Evolutionary conservation across 2,888 invertebrate genomes (phyloP).

Genomic region (Chouioia cunea): DNA sequence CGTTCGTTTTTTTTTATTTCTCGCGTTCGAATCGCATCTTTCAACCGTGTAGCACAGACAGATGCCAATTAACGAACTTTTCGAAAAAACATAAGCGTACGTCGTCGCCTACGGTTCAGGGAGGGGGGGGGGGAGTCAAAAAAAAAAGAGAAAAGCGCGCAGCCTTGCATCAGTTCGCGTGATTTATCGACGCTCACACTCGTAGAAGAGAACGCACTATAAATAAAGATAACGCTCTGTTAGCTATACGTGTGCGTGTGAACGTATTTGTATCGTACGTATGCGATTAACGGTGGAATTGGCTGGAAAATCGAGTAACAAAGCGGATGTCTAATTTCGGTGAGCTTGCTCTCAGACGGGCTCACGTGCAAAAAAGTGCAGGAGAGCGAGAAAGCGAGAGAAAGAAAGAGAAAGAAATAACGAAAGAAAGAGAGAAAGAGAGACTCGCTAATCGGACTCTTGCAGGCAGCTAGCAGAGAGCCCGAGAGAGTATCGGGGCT

Average conservation of each 20-base stretch:
- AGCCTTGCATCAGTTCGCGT: slow-evolving; percentile 8
- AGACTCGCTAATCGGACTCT: too few relatives aligned
- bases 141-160: slow-evolving; percentile 9
- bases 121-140: not conserved
- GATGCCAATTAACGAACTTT: too few relatives aligned
- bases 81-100: too few relatives aligned
- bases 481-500: not conserved
- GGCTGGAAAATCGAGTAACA: not conserved
- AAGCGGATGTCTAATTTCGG: not conserved
- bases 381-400: slow-evolving; percentile 6
- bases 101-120: too few relatives aligned
- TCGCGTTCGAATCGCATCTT: too few relatives aligned
- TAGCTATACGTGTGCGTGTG: not conserved
- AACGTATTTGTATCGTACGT: not conserved
- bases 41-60: too few relatives aligned
- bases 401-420: not conserved
- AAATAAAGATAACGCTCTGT: slow-evolving; percentile 28
- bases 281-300: not conserved
- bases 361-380: not conserved
- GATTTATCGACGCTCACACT: not conserved
- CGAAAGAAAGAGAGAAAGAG: not conserved
- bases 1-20: too few relatives aligned
- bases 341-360: not conserved
- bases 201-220: slow-evolving; percentile 15
- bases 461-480: too few relatives aligned